Evolutionary conservation across 2,797 vertebrate genomes (phyloP).

Genomic region (Coreius guichenoti): DNA sequence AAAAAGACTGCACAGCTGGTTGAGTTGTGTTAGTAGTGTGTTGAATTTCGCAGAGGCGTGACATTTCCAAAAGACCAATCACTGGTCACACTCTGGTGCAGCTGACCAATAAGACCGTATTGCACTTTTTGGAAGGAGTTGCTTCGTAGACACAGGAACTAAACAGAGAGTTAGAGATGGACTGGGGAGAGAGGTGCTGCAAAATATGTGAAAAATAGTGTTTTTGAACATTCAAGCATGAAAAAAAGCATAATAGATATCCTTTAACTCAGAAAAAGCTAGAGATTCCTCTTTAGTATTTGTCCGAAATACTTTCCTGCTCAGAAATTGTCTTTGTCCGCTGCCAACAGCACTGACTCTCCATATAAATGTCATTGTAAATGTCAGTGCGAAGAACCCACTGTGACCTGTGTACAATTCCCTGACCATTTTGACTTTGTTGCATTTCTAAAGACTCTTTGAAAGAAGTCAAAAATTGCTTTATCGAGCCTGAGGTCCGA

Average conservation of each 20-base stretch:
- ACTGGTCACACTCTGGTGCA: too few species aligned
- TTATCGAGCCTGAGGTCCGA: background rate
- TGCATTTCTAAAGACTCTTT: constrained; percentile 7
- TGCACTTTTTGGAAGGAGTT: background rate
- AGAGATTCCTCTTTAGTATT: background rate
- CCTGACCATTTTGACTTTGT: background rate
- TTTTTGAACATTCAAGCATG: too few species aligned
- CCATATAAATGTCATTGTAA: constrained; percentile 34
- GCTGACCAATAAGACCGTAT: background rate
- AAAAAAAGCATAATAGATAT: too few species aligned
- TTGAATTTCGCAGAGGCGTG: background rate
- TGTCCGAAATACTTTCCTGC: background rate
- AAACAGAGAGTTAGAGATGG: too few species aligned
- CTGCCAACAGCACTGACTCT: constrained; percentile 1
- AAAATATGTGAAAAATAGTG: too few species aligned
- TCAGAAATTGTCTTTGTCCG: background rate
- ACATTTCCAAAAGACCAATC: background rate
- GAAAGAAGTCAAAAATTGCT: background rate
- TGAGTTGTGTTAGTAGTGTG: background rate
- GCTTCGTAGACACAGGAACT: too few species aligned
- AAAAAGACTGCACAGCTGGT: background rate
- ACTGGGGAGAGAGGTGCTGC: too few species aligned
- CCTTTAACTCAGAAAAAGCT: background rate
- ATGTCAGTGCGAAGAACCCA: constrained; percentile 6
- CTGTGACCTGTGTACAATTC: constrained; percentile 25